These are phyloP conservation scores for Ceratina japonica DNA, from an alignment of 1,140 invertebrate species.

Conservation along the genomic window DNA sequence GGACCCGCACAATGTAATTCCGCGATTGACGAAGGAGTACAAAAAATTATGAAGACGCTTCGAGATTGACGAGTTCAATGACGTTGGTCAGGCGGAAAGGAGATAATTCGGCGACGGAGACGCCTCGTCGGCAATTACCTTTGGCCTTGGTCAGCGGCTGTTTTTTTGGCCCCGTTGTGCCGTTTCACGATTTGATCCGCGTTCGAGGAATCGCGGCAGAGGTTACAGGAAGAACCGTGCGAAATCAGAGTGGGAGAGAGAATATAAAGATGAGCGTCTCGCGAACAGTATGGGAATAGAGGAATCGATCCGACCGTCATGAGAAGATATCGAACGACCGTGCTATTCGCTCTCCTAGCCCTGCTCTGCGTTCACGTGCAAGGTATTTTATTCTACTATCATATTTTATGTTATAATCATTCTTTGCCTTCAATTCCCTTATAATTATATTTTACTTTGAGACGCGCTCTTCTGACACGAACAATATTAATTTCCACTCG, in stretches of 20 bases:
- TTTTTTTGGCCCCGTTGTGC: constrained; percentile 47
- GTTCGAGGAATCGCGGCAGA: constrained; percentile 27
- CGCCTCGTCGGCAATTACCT: constrained; percentile 30
- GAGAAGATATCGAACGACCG: constrained; percentile 55
- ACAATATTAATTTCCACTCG: too few species aligned
- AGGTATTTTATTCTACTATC: constrained; percentile 61
- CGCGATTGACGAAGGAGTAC: neutral
- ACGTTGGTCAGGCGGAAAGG: neutral
- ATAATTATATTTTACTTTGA: too few species aligned
- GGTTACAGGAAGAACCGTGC: constrained; percentile 56
- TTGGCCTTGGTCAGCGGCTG: constrained; percentile 35
- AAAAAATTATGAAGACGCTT: neutral
- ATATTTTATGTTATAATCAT: neutral
- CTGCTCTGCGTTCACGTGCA: constrained; percentile 47
- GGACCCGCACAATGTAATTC: neutral
- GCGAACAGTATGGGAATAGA: constrained; percentile 30
- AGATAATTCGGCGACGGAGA: constrained; percentile 8
- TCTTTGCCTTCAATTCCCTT: too few species aligned
- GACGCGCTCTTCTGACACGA: too few species aligned
- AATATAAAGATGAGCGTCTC: constrained; percentile 57
- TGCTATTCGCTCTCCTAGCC: constrained; percentile 53
- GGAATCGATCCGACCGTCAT: constrained; percentile 47
- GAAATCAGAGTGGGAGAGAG: constrained; percentile 50
- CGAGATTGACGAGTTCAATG: too few species aligned
- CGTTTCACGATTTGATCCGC: constrained; percentile 22